These are phyloP conservation scores for Paratrypauchen microcephalus DNA, from an alignment of 2,797 vertebrate genomes.

Conservation along the genomic window DNA sequence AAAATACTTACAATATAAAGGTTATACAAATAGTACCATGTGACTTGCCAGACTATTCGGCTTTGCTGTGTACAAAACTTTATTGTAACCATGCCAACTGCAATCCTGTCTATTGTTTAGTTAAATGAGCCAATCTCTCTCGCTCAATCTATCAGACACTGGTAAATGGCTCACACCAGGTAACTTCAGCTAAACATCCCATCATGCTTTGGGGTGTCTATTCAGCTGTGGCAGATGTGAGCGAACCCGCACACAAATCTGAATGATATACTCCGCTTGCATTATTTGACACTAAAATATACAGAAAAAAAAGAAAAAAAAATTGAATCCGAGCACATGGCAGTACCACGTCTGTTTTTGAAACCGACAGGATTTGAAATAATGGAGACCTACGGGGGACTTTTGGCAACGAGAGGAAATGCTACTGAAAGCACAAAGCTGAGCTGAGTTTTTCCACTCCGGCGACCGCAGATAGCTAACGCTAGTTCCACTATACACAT, in stretches of 20 bases:
- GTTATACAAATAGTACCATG: too few relatives aligned
- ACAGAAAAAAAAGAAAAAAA: conserved; percentile 28
- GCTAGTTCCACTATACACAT: conserved; percentile 33
- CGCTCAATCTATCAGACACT: conserved; percentile 20
- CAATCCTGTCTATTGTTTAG: conserved; percentile 12
- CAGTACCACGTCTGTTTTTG: conserved; percentile 54
- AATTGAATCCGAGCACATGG: conserved; percentile 51
- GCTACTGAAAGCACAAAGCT: conserved; percentile 52
- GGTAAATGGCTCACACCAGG: conserved; percentile 42
- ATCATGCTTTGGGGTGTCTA: conserved; percentile 40
- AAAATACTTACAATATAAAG: too few relatives aligned
- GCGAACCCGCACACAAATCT: conserved; percentile 50
- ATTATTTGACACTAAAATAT: conserved; percentile 31
- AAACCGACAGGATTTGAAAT: conserved; percentile 64
- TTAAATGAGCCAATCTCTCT: conserved; percentile 32
- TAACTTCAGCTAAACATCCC: conserved; percentile 26
- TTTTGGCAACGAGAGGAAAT: conserved; percentile 62
- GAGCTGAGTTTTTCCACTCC: conserved; percentile 44
- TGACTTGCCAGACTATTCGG: too few relatives aligned
- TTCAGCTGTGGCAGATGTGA: conserved; percentile 67
- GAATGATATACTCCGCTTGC: conserved; percentile 39
- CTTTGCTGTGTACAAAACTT: too few relatives aligned
- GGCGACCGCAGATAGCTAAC: conserved; percentile 52
- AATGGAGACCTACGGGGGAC: conserved; percentile 65
- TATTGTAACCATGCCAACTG: neutral